Evolutionary conservation across 1,140 invertebrate genomes (phyloP), one percentile per base, ranked within the genome.

Genomic region (Camponotus vicinus): DNA sequence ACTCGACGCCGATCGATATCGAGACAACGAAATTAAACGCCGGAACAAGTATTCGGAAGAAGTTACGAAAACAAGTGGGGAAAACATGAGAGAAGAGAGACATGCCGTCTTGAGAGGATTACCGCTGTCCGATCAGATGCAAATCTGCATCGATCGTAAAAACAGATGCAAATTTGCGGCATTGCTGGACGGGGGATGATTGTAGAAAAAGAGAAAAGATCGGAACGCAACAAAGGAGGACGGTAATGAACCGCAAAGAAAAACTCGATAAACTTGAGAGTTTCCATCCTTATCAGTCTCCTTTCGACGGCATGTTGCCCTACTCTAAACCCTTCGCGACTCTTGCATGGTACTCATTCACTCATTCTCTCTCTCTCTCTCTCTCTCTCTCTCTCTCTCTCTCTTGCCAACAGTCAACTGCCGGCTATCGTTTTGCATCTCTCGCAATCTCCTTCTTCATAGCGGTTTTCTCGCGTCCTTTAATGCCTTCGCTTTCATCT

Each of bases 211-310:
- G 32, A 45, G 37, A 55, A 27, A 27, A 83, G 34, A 66, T 59
- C 40, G 42, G 42, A n/a, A 13, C 34, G 15, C 42, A 42, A 80
- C 57, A 69, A 86, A 86, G 70, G 45, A 52, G 63, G 15, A 84
- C 11, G 70, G 55, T 85, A 89, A 89, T 89, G 82, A 89, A 88
- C 82, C 86, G 79, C 69, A 61, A 34, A 34, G 76, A 86, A 86
- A 87, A 88, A 76, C 49, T 45, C 59, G 86, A 88, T 89, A 88
- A 88, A 78, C 40, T 45, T 37, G 66, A 45, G 66, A 45, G 11
- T 75, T 77, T 42, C 27, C n/a, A 71, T 79, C 55, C 45, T 73
- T 40, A 55, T 27, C 42, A 40, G 32, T 15, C 42, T 40, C 27
- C 15, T 63, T 37, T 40, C 49, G 32, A 27, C 37, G 15, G 2